phyloP scores from a whole-genome alignment of 2,113 vertebrate genomes.

The Oxygymnocypris stewartii region DNA sequence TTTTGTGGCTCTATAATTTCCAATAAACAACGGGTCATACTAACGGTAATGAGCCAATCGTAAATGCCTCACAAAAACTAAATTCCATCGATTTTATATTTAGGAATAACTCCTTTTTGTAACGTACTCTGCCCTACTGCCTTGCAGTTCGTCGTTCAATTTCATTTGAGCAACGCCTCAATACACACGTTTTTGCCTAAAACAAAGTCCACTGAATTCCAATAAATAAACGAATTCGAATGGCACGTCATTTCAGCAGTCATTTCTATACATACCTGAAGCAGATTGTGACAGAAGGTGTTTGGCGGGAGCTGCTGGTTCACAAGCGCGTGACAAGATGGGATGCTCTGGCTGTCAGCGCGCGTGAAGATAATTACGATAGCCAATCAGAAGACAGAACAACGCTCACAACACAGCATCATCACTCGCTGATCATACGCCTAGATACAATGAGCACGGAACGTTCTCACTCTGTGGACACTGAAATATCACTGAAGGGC shows the following conservation, averaged over 20 bases:
- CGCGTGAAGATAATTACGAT: conserved; percentile 29
- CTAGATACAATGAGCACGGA: neutral
- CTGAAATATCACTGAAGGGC: neutral
- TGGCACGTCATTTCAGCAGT: neutral
- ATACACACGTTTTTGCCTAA: neutral
- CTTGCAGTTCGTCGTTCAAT: neutral
- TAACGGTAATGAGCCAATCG: neutral
- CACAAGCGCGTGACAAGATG: conserved; percentile 24
- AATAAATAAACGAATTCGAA: neutral
- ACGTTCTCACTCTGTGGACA: neutral
- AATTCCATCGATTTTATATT: neutral
- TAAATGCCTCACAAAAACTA: neutral
- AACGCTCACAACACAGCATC: neutral
- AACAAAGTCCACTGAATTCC: neutral
- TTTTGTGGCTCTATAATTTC: neutral
- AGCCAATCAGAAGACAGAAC: conserved; percentile 4
- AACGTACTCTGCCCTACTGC: neutral
- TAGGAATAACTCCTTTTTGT: neutral
- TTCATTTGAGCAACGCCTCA: neutral
- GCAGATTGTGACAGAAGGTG: neutral
- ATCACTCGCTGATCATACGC: neutral
- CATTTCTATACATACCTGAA: conserved; percentile 26
- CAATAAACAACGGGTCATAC: neutral
- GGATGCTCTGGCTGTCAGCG: conserved; percentile 17
- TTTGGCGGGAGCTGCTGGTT: conserved; percentile 20